Base-by-base conservation (phyloP, 2,113 vertebrate species). In the Elanoides forficatus region DNA sequence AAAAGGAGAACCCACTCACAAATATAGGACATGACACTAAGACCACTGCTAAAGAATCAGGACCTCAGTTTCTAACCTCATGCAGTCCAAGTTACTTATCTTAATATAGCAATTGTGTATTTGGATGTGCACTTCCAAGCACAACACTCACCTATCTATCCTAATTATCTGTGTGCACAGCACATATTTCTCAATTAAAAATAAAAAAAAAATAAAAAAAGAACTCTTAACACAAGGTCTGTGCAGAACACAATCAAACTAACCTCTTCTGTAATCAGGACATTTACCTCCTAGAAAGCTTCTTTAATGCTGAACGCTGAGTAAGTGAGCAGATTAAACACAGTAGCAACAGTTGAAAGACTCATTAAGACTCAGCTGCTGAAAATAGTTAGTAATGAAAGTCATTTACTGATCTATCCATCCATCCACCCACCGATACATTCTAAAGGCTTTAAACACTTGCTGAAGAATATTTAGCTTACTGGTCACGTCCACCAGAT, bases 281-380 rank as follows among this genome's bases (percentile, higher is more conserved):
- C 67, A 66, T 89, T 95, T 72, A 60, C 62, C 86, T 95, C 86
- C 87, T 90, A 89, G 89, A 94, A 96, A 87, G 89, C 84, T 87
- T 38, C 88, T 88, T 83, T 87, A 95, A 93, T 88, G 70, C 53
- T 76, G 78, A 93, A 62, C 0, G 0, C 55, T 47, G 86, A 94
- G 76, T 91, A 62, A 96, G 55, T 32, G 70, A 95, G 70, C 48
- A 95, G 91, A 95, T 93, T 93, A 95, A 89, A 96, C 78, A 89
- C 78, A 82, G 86, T 1, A 90, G 91, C 95, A 97, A 95, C 93
- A 96, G 91, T 88, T 93, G 80, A 89, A 81, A 86, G 72, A 92
- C 81, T 95, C 81, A 91, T 94, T 96, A 97, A 91, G 95, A 91
- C 45, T 42, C 68, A 87, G 71, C 30, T 76, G 53, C 91, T 86